Evolutionary conservation across 2,888 invertebrate genomes (phyloP).

Genomic region (Drosophila leonis): DNA sequence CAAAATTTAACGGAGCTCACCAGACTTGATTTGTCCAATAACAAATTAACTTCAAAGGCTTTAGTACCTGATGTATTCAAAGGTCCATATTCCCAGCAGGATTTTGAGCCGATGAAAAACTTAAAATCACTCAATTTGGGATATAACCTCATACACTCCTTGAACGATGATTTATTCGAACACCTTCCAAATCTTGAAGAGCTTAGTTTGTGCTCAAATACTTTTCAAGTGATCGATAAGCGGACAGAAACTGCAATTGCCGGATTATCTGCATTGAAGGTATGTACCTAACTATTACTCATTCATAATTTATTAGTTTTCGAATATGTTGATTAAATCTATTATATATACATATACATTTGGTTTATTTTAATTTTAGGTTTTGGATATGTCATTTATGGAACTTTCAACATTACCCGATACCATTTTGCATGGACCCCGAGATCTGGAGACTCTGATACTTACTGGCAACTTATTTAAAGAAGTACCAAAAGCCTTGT

Average conservation of each 20-base stretch:
- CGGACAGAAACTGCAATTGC: constrained; percentile 89
- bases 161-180: constrained; percentile 91
- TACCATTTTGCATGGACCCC: constrained; percentile 89
- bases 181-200: constrained; percentile 89
- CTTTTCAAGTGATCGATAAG: constrained; percentile 89
- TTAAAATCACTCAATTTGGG: constrained; percentile 86
- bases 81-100: constrained; percentile 84
- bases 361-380: constrained; percentile 85
- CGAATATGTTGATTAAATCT: not conserved
- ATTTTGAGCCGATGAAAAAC: constrained; percentile 75
- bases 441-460: constrained; percentile 88
- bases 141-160: constrained; percentile 89
- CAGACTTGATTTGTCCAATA: constrained; percentile 90
- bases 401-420: constrained; percentile 88
- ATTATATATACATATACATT: no score
- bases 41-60: constrained; percentile 87
- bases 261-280: constrained; percentile 88
- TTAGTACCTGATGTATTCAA: constrained; percentile 89
- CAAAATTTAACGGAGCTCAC: constrained; percentile 88
- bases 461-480: constrained; percentile 89
- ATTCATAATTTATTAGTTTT: not conserved
- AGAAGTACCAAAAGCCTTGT: constrained; percentile 88
- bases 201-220: constrained; percentile 91
- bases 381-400: constrained; percentile 90
- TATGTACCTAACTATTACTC: not conserved